Percentiles rank a stretch among this genome's conserved stretches.
phyloP scores from a whole-genome alignment of 1,140 invertebrate species.

The Drosophila guanche region DNA sequence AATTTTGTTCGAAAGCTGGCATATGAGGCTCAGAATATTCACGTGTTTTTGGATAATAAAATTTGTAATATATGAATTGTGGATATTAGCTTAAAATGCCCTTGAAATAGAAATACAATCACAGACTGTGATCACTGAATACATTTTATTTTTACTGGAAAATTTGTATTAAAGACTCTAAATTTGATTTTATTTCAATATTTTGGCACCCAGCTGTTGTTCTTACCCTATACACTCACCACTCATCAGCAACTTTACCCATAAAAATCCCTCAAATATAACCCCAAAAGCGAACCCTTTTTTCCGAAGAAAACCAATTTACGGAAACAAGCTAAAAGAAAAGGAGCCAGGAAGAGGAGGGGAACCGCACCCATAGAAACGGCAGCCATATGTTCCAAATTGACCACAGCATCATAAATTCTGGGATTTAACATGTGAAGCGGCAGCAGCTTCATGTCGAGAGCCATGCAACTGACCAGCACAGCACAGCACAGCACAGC shows the following conservation, averaged over 20 bases:
- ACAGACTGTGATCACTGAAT: too few relatives aligned
- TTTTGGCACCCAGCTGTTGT: constrained; percentile 42
- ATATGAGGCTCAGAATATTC: constrained; percentile 27
- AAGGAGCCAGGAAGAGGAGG: constrained; percentile 14
- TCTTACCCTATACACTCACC: constrained; percentile 3
- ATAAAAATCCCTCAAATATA: constrained; percentile 42
- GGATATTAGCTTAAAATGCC: too few relatives aligned
- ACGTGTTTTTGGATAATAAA: constrained; percentile 16
- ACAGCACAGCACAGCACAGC: neutral
- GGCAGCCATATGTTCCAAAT: constrained; percentile 72
- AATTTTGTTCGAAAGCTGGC: constrained; percentile 54
- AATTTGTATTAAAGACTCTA: constrained; percentile 1
- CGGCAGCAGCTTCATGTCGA: neutral
- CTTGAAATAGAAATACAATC: too few relatives aligned
- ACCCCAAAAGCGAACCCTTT: constrained; percentile 59
- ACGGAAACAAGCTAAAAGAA: constrained; percentile 53
- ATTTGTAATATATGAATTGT: too few relatives aligned
- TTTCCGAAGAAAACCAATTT: constrained; percentile 53
- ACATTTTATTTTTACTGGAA: neutral
- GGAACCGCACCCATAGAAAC: constrained; percentile 24
- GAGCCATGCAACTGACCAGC: neutral
- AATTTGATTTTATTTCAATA: constrained; percentile 34
- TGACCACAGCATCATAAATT: constrained; percentile 79
- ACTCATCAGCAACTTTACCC: constrained; percentile 43
- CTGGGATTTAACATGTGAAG: constrained; percentile 69